Conservation (phyloP, 1,140 invertebrate genomes). For the Aphidius ervi region DNA sequence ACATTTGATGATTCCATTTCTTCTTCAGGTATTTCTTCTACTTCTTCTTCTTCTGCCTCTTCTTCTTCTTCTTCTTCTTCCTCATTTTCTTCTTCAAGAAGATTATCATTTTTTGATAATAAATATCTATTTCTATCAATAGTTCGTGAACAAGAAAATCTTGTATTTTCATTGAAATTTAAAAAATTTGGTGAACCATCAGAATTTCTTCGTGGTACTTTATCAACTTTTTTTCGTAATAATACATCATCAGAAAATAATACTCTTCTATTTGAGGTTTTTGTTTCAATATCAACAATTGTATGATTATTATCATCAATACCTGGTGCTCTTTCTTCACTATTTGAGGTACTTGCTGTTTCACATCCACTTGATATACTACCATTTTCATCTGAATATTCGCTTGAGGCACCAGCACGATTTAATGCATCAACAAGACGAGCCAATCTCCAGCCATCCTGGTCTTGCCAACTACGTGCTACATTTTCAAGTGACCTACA, state of each 20-base stretch:
- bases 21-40: conserved; percentile 37
- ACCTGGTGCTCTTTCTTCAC: conserved; percentile 43
- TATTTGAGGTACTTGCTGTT: conserved; percentile 66
- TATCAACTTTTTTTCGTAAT: not conserved
- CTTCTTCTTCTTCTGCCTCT: conserved; percentile 29
- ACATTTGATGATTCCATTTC: conserved; percentile 33
- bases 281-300: conserved; percentile 26
- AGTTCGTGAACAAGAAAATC: conserved; percentile 32
- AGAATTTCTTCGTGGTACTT: conserved; percentile 41
- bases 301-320: conserved; percentile 30
- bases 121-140: conserved; percentile 35
- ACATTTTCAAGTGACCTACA: conserved; percentile 42
- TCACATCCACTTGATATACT: conserved; percentile 75
- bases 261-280: conserved; percentile 20
- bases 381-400: conserved; percentile 63
- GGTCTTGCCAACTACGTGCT: conserved; percentile 47
- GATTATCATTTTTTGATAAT: conserved; percentile 27
- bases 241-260: conserved; percentile 31
- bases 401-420: conserved; percentile 31
- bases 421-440: conserved; percentile 46
- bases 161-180: conserved; percentile 44
- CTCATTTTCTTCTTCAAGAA: conserved; percentile 36
- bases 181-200: conserved; percentile 48
- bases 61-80: conserved; percentile 42
- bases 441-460: conserved; percentile 47